phyloP scores from a whole-genome alignment of 2,888 invertebrate genomes.

The Nemoura dubitans region DNA sequence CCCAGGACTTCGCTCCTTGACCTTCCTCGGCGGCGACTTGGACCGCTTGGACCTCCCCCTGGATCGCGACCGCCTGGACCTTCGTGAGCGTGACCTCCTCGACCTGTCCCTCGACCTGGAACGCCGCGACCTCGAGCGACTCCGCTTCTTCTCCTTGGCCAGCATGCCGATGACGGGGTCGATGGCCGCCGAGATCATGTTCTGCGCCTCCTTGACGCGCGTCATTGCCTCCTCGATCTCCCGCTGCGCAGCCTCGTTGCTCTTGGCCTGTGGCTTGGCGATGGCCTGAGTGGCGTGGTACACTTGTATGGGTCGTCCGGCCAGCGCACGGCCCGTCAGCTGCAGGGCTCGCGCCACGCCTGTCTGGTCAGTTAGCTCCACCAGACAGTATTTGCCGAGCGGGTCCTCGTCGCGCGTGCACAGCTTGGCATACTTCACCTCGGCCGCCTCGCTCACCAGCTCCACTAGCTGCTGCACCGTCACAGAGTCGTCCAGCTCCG shows the following conservation, averaged over 20 bases:
- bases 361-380: constrained; percentile 94
- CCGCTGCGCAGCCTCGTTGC: constrained; percentile 92
- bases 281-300: constrained; percentile 93
- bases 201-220: constrained; percentile 94
- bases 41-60: constrained; percentile 64
- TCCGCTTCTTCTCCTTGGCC: constrained; percentile 81
- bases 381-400: constrained; percentile 77
- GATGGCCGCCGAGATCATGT: constrained; percentile 91
- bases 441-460: constrained; percentile 86
- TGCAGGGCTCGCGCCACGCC: constrained; percentile 86
- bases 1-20: constrained; percentile 63
- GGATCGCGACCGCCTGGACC: constrained; percentile 52
- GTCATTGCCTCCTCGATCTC: constrained; percentile 98
- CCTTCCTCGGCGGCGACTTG: constrained; percentile 64
- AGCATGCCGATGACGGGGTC: constrained; percentile 89
- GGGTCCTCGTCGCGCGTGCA: constrained; percentile 85
- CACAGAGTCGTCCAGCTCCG: constrained; percentile 79
- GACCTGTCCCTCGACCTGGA: constrained; percentile 57
- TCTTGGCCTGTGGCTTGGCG: constrained; percentile 91
- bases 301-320: constrained; percentile 75
- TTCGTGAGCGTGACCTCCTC: constrained; percentile 52
- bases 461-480: constrained; percentile 85
- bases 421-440: constrained; percentile 94
- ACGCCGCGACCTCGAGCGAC: constrained; percentile 68
- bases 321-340: constrained; percentile 81